Evolutionary conservation across 2,888 invertebrate genomes (phyloP), one percentile per base, ranked within the genome.

Genomic region (Melipona beecheii): DNA sequence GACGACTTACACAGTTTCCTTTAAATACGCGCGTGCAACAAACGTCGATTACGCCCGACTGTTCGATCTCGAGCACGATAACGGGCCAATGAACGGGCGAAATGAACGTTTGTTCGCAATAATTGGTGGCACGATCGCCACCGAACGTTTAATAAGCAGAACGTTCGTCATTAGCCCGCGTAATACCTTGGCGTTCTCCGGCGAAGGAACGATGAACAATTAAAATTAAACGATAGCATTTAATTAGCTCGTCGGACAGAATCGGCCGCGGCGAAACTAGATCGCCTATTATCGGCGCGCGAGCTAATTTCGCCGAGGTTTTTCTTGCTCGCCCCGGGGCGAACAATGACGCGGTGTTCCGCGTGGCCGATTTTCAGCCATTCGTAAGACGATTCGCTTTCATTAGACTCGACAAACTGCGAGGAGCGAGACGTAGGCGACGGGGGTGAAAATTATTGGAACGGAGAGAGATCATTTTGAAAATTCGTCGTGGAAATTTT

Each of bases 111-210:
- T 24, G 11, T 52, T 52, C 5, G 27, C 17, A 73, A 66, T 79
- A 83, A 87, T 84, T 88, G 79, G 62, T 66, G 43, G 62, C 65
- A 43, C 68, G 31, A 60, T 80, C 43, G 2, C 43, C 43, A 43
- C 54, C 81, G 75, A 50, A 36, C 36, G 76, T 78, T 81, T 86
- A 81, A 88, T 78, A 83, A 86, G 66, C 81, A 75, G 79, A 81
- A 78, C 80, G 73, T 83, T 78, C 43, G 70, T 83, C 75, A 72
- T 78, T 74, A 71, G 43, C 60, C 19, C 64, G 36, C 13, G 9
- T 9, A 43, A 43, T 43, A 50, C 49, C 15, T 43, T 31, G 13
- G 24, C 21, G 5, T 4, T 24, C 52, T 52, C 0, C 52, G 17
- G n/a, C 69, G 43, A 68, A 70, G 66, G 43, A 66, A 80, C 69